Evolutionary conservation across 2,888 invertebrate species (phyloP).

Genomic region (Idaea aversata): DNA sequence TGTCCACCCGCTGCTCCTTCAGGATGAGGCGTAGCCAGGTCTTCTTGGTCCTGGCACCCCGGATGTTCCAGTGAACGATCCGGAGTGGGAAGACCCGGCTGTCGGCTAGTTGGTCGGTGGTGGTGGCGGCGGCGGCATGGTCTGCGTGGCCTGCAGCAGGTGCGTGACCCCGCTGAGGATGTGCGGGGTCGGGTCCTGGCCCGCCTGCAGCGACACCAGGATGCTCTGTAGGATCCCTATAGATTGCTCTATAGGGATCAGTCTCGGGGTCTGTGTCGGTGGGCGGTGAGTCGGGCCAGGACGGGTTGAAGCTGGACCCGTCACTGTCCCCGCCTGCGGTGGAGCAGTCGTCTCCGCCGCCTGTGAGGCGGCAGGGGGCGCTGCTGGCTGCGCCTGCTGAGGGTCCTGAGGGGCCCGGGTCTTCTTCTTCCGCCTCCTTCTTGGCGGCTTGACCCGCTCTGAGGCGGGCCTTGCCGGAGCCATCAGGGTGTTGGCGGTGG

Average conservation of each 20-base stretch:
- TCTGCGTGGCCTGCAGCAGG: constrained; percentile 4
- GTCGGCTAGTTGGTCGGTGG: neutral
- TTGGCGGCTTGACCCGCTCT: neutral
- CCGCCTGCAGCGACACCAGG: neutral
- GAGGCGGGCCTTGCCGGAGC: no score
- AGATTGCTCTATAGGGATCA: constrained; percentile 7
- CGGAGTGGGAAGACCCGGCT: neutral
- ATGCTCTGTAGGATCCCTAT: neutral
- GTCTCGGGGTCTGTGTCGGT: constrained; percentile 7
- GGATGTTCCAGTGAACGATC: constrained; percentile 9
- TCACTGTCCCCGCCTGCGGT: neutral
- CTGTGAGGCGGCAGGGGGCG: neutral
- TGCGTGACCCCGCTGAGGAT: neutral
- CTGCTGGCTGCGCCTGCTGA: neutral
- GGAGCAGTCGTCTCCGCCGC: neutral
- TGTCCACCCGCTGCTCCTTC: constrained; percentile 7
- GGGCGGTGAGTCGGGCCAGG: neutral
- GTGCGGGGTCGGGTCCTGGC: neutral
- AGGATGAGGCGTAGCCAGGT: constrained; percentile 12
- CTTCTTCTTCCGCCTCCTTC: neutral
- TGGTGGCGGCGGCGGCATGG: neutral
- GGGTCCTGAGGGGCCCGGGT: neutral
- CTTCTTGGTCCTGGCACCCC: constrained; percentile 12
- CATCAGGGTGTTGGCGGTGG: no score
- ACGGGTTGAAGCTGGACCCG: constrained; percentile 5